These are phyloP conservation scores for Griposia aprilina DNA, from an alignment of 2,888 invertebrate species.

Conservation along the genomic window DNA sequence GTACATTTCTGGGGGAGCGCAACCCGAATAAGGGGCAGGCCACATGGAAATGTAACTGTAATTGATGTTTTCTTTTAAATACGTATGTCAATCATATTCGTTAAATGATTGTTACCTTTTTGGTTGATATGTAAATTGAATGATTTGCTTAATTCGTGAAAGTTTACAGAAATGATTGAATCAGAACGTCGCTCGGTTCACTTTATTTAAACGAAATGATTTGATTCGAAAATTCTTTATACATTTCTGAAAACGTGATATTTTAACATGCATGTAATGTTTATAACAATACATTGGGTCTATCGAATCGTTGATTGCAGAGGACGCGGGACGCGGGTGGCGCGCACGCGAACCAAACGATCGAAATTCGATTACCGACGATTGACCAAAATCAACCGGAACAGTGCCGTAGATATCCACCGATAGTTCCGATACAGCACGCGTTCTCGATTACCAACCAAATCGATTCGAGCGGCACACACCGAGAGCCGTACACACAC, in stretches of 20 bases:
- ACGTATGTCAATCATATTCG: constrained; percentile 52
- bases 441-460: constrained; percentile 83
- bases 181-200: constrained; percentile 26
- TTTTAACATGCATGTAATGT: constrained; percentile 75
- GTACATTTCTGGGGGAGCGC: constrained; percentile 69
- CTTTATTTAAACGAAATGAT: constrained; percentile 38
- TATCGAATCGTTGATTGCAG: constrained; percentile 84
- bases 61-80: constrained; percentile 54
- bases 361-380: constrained; percentile 78
- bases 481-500: constrained; percentile 68
- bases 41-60: constrained; percentile 47
- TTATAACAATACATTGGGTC: constrained; percentile 72
- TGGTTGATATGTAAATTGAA: constrained; percentile 6
- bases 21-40: constrained; percentile 51
- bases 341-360: constrained; percentile 81
- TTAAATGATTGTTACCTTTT: constrained; percentile 28
- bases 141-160: neutral
- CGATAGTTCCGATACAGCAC: constrained; percentile 79
- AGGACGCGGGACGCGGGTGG: constrained; percentile 70
- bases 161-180: constrained; percentile 6
- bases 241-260: constrained; percentile 56
- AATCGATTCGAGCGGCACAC: constrained; percentile 85
- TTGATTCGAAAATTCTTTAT: constrained; percentile 18
- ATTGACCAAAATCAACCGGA: constrained; percentile 83
- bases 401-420: constrained; percentile 72